Conservation (phyloP, 1,140 invertebrate genomes). For the Nebria ingens region DNA sequence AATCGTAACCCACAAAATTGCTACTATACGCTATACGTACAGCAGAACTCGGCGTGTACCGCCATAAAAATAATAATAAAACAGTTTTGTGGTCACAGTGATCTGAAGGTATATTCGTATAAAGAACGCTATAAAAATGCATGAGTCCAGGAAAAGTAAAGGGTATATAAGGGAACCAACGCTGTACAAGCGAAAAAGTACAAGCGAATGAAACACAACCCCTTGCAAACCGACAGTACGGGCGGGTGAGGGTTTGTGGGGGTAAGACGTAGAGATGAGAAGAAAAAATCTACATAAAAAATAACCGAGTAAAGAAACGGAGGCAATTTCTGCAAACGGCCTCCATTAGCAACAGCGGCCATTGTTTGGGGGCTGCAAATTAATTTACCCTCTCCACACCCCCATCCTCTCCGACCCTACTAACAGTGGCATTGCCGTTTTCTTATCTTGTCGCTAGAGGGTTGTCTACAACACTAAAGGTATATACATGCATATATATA, state of each 20-base stretch:
- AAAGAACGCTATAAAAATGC: constrained; percentile 22
- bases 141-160: constrained; percentile 18
- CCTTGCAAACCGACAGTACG: constrained; percentile 13
- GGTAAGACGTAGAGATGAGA: too few relatives aligned
- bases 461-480: too few relatives aligned
- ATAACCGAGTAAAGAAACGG: constrained; percentile 23
- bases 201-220: constrained; percentile 16
- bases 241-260: too few relatives aligned
- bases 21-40: too few relatives aligned
- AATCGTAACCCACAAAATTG: too few relatives aligned
- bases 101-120: constrained; percentile 9
- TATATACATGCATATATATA: too few relatives aligned
- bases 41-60: too few relatives aligned
- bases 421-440: too few relatives aligned
- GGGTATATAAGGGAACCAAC: too few relatives aligned
- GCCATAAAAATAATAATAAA: background rate
- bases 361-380: constrained; percentile 28
- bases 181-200: too few relatives aligned
- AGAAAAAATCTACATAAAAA: constrained; percentile 29
- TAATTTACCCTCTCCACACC: constrained; percentile 24
- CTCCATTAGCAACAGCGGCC: constrained; percentile 27
- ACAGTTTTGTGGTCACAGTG: background rate
- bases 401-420: too few relatives aligned
- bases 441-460: too few relatives aligned
- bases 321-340: constrained; percentile 28